These are phyloP conservation scores for Leucophora obtusa DNA, from an alignment of 2,888 invertebrate genomes.

Conservation along the genomic window DNA sequence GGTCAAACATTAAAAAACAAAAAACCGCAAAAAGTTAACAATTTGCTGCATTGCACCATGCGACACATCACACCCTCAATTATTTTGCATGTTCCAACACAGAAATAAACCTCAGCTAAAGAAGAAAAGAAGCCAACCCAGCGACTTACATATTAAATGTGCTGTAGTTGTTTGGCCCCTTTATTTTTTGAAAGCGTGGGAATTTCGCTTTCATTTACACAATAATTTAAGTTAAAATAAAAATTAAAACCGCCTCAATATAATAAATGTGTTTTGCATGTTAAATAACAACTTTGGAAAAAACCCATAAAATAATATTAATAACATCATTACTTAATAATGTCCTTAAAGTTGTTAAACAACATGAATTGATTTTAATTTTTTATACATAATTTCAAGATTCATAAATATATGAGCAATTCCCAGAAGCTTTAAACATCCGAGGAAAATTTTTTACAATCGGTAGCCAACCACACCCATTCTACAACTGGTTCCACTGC, in stretches of 20 bases:
- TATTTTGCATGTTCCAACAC: slow-evolving; percentile 43
- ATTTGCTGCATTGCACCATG: slow-evolving; percentile 76
- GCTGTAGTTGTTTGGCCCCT: background rate
- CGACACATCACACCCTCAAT: slow-evolving; percentile 76
- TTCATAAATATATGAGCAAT: too few species aligned
- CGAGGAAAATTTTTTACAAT: too few species aligned
- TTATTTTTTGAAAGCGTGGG: slow-evolving; percentile 49
- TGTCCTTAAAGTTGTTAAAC: slow-evolving; percentile 50
- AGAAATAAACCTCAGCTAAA: background rate
- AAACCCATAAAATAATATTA: background rate
- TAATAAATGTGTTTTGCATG: slow-evolving; percentile 28
- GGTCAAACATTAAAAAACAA: slow-evolving; percentile 75
- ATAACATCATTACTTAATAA: slow-evolving; percentile 48
- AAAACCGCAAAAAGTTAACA: slow-evolving; percentile 61
- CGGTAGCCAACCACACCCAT: too few species aligned
- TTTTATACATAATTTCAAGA: background rate
- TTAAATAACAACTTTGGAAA: background rate
- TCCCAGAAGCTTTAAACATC: too few species aligned
- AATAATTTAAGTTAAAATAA: slow-evolving; percentile 2
- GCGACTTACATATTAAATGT: background rate
- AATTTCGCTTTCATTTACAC: slow-evolving; percentile 43
- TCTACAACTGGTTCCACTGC: too few species aligned
- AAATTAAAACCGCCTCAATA: slow-evolving; percentile 6
- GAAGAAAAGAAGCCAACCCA: background rate
- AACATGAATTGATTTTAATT: background rate